Evolutionary conservation across 64 coral and sea anemone genomes (phyloP).

Genomic region (Exaiptasia diaphana): DNA sequence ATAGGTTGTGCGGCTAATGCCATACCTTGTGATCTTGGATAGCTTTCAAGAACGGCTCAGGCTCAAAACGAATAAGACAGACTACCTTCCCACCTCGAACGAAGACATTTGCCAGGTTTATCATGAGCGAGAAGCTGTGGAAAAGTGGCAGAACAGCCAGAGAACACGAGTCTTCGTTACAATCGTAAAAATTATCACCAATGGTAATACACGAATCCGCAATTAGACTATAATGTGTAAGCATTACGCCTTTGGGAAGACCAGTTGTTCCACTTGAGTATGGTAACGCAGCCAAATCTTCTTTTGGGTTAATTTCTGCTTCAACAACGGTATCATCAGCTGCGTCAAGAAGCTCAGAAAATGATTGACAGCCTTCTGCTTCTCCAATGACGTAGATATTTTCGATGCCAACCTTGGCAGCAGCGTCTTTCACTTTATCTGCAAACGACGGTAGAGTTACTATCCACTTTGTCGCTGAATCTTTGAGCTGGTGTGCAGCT

Average conservation of each 20-base stretch:
- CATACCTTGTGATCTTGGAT: constrained; percentile 72
- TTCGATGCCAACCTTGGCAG: constrained; percentile 33
- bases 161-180: neutral
- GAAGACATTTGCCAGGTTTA: neutral
- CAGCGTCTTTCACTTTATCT: constrained; percentile 30
- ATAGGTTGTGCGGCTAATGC: too few species aligned
- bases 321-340: constrained; percentile 20
- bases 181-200: neutral
- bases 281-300: constrained; percentile 55
- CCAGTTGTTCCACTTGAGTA: constrained; percentile 84
- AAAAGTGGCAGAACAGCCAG: constrained; percentile 72
- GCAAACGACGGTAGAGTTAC: constrained; percentile 54
- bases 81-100: constrained; percentile 23
- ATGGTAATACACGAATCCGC: constrained; percentile 2
- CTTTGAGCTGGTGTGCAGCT: constrained; percentile 50
- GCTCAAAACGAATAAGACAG: constrained; percentile 55
- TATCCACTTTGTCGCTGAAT: constrained; percentile 30
- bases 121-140: constrained; percentile 39
- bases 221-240: constrained; percentile 71
- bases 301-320: constrained; percentile 36
- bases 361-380: constrained; percentile 41
- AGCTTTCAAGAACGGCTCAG: constrained; percentile 48
- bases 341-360: constrained; percentile 41
- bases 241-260: constrained; percentile 72
- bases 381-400: constrained; percentile 65